Conservation (phyloP, 2,888 invertebrate genomes). For the Carpatolechia fugitivella region DNA sequence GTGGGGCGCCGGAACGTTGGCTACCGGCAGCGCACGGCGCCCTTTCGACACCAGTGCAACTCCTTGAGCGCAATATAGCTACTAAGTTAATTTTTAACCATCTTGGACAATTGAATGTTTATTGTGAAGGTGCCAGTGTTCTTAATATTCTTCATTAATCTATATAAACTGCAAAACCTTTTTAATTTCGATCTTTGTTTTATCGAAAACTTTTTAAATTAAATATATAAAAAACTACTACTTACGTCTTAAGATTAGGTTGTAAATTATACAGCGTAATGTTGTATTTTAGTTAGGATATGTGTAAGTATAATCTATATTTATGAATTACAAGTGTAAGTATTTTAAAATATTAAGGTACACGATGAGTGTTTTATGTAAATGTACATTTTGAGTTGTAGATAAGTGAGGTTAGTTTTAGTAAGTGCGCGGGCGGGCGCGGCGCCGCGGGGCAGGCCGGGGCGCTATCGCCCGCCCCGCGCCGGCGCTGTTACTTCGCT, state of each 20-base stretch:
- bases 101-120: slow-evolving; percentile 48
- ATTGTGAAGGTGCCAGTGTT: slow-evolving; percentile 59
- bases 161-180: slow-evolving; percentile 37
- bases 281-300: slow-evolving; percentile 62
- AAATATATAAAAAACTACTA: slow-evolving; percentile 64
- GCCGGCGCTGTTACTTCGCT: slow-evolving; percentile 60
- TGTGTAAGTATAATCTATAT: slow-evolving; percentile 70
- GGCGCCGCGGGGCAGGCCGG: no score
- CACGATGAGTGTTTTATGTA: slow-evolving; percentile 69
- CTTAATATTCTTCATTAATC: slow-evolving; percentile 39
- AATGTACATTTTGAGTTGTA: slow-evolving; percentile 70
- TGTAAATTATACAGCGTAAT: slow-evolving; percentile 58
- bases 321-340: slow-evolving; percentile 69
- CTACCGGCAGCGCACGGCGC: no score
- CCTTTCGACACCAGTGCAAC: slow-evolving; percentile 29
- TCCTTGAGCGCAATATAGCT: slow-evolving; percentile 1
- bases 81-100: slow-evolving; percentile 18
- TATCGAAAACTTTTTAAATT: slow-evolving; percentile 41
- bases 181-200: slow-evolving; percentile 39
- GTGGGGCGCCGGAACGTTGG: neutral
- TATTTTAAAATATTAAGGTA: slow-evolving; percentile 62
- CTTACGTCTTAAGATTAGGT: slow-evolving; percentile 63
- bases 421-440: slow-evolving; percentile 34
- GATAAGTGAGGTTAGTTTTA: slow-evolving; percentile 29
- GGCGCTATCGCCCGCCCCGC: no score